phyloP scores from a whole-genome alignment of 2,797 vertebrate species.

The Phataginus tricuspis region DNA sequence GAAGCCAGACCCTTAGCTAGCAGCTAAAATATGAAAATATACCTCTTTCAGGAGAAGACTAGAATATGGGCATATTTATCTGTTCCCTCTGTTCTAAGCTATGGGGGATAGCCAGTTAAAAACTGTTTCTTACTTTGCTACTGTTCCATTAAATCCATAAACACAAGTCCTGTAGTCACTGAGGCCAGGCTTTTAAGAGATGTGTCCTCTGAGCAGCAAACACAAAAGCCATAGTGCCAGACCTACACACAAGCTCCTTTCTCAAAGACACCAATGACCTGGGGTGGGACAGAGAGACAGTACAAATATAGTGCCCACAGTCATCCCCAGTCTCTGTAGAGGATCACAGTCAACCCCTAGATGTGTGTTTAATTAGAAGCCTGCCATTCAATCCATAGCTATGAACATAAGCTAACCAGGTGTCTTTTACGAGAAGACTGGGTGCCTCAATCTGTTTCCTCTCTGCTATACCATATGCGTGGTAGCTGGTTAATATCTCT shows the following conservation, averaged over 20 bases:
- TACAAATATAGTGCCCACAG: not conserved
- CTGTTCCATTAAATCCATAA: not conserved
- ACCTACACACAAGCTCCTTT: not conserved
- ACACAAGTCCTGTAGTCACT: not conserved
- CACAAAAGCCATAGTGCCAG: not conserved
- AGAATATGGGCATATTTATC: not conserved
- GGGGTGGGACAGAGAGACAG: not conserved
- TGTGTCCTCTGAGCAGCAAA: not conserved
- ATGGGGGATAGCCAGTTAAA: not conserved
- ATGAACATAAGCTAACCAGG: not conserved
- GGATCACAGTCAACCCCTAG: too few species aligned
- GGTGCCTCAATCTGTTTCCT: not conserved
- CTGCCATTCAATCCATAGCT: not conserved
- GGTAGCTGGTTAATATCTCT: not conserved
- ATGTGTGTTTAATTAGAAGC: not conserved
- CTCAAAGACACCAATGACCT: not conserved
- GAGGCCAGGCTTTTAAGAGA: not conserved
- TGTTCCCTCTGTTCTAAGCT: not conserved
- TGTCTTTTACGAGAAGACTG: not conserved
- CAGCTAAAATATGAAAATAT: not conserved
- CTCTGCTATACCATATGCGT: not conserved
- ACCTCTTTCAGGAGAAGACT: not conserved
- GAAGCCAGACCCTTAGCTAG: not conserved
- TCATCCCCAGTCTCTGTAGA: not conserved
- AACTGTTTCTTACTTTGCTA: not conserved